Percentiles rank a stretch among this genome's conserved stretches.
phyloP scores from a whole-genome alignment of 2,797 vertebrate genomes.

The Acanthornis magna region DNA sequence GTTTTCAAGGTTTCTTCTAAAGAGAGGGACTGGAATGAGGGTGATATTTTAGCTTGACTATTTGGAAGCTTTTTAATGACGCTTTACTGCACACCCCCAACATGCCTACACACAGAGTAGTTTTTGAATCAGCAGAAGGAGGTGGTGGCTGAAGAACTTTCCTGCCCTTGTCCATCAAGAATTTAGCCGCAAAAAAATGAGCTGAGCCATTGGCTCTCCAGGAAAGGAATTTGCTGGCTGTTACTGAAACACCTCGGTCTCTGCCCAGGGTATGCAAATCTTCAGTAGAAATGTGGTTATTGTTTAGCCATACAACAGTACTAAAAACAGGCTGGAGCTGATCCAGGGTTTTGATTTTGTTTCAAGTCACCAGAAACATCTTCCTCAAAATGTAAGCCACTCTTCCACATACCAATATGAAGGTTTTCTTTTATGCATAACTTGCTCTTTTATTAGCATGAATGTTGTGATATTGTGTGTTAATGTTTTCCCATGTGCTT shows the following conservation, averaged over 20 bases:
- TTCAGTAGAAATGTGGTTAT: too few relatives aligned
- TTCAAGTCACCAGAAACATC: background rate
- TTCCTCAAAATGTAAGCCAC: background rate
- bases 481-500: background rate
- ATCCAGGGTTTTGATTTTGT: background rate
- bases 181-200: background rate
- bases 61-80: background rate
- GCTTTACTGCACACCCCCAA: background rate
- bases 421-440: background rate
- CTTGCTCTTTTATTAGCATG: background rate
- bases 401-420: background rate
- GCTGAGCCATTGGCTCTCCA: background rate
- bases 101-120: too few relatives aligned
- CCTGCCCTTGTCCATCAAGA: background rate
- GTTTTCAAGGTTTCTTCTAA: background rate
- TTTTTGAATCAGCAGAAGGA: background rate
- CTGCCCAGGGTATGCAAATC: too few relatives aligned
- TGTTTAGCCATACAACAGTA: background rate
- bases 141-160: background rate
- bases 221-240: background rate
- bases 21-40: background rate
- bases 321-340: background rate
- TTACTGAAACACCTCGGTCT: background rate
- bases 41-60: background rate
- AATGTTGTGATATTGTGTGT: background rate